Percentiles rank a stretch among this genome's conserved stretches.
These are phyloP conservation scores for Notothenia coriiceps DNA, from an alignment of 2,113 vertebrate species.

Conservation along the genomic window DNA sequence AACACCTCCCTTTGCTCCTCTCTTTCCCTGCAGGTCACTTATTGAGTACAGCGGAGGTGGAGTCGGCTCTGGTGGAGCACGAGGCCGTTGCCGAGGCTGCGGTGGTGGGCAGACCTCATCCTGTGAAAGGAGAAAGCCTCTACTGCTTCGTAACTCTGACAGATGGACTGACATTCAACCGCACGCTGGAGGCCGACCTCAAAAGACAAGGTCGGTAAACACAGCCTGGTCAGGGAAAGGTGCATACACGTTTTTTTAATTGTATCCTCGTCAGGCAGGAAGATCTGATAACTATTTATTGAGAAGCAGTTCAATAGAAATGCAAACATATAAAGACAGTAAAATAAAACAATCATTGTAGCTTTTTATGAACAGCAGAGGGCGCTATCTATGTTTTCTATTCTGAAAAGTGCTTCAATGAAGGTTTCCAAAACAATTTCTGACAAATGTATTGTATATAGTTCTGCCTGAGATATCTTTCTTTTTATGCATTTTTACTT, in stretches of 20 bases:
- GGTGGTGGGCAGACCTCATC: constrained; percentile 92
- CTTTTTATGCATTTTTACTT: neutral
- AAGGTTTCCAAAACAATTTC: neutral
- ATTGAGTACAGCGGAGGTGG: constrained; percentile 95
- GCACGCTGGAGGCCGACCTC: constrained; percentile 87
- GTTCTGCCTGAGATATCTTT: neutral
- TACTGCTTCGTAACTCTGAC: constrained; percentile 96
- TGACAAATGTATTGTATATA: neutral
- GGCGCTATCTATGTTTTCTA: no score
- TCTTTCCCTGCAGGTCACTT: constrained; percentile 88
- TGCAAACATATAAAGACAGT: no score
- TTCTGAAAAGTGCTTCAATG: neutral
- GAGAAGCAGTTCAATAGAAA: no score
- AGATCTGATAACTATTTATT: neutral
- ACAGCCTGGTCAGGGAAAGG: neutral
- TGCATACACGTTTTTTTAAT: neutral
- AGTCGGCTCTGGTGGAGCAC: constrained; percentile 94
- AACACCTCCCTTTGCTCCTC: no score
- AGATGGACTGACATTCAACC: constrained; percentile 87
- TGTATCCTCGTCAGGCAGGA: neutral
- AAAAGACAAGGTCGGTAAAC: constrained; percentile 88
- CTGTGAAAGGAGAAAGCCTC: constrained; percentile 95
- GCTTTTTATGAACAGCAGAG: no score
- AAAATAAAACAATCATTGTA: no score
- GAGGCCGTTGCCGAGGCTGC: constrained; percentile 89